phyloP scores from a whole-genome alignment of 1,140 invertebrate species.

The Drosophila elegans region DNA sequence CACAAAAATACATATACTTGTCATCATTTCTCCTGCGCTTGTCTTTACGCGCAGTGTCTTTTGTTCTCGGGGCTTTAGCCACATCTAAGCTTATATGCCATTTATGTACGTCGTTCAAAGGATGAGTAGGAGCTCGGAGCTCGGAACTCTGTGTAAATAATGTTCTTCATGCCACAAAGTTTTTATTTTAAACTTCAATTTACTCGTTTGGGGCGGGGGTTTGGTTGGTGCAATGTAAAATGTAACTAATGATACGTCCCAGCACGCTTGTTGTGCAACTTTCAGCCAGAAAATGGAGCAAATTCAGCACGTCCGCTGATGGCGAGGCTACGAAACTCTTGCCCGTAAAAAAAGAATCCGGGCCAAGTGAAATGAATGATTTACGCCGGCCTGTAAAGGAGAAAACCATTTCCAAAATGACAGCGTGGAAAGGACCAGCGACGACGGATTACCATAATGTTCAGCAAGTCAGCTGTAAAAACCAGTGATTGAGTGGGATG shows the following conservation, averaged over 20 bases:
- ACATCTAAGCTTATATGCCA: constrained; percentile 62
- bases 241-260: constrained; percentile 74
- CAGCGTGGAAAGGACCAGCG: constrained; percentile 25
- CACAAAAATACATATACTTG: constrained; percentile 36
- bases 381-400: constrained; percentile 39
- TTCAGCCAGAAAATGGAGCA: constrained; percentile 69
- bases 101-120: constrained; percentile 56
- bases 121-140: constrained; percentile 3
- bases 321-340: constrained; percentile 31
- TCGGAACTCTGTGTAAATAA: constrained; percentile 63
- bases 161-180: constrained; percentile 69
- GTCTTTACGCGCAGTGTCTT: constrained; percentile 68
- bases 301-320: constrained; percentile 69
- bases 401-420: constrained; percentile 47
- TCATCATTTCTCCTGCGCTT: constrained; percentile 69
- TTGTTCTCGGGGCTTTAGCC: constrained; percentile 66
- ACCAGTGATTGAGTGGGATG: constrained; percentile 67
- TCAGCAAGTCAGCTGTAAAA: constrained; percentile 74
- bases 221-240: constrained; percentile 56
- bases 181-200: constrained; percentile 82
- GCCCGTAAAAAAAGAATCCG: constrained; percentile 42
- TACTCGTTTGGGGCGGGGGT: constrained; percentile 35
- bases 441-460: constrained; percentile 75
- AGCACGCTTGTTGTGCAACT: constrained; percentile 65
- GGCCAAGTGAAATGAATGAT: constrained; percentile 55